Conservation (phyloP, 2,113 vertebrate species). For the Eublepharis macularius region DNA sequence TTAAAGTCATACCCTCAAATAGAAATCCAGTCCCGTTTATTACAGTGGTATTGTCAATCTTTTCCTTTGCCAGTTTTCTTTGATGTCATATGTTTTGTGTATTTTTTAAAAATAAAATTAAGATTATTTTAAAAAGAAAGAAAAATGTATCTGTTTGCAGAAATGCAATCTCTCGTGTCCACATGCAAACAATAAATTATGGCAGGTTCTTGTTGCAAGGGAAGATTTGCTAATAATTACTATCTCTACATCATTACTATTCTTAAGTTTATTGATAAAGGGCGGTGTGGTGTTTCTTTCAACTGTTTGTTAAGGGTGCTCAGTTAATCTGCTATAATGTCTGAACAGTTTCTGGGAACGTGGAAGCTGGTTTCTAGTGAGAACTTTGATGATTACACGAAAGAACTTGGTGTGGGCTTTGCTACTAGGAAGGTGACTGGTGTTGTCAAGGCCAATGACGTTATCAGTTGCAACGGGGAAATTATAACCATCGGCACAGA, state of each 20-base stretch:
- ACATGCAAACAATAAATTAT: not conserved
- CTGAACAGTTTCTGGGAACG: conserved; percentile 86
- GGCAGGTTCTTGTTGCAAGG: not conserved
- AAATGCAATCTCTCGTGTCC: not conserved
- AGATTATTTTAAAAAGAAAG: no score
- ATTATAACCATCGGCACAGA: conserved; percentile 74
- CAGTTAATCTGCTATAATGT: conserved; percentile 75
- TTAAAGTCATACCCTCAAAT: no score
- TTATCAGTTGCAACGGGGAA: conserved; percentile 69
- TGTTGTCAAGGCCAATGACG: conserved; percentile 78
- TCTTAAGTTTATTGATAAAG: no score
- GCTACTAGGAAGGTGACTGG: conserved; percentile 79
- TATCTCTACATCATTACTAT: not conserved
- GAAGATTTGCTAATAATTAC: not conserved
- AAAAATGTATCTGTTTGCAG: no score
- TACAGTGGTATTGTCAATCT: no score
- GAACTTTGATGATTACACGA: conserved; percentile 93
- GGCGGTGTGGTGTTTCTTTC: not conserved
- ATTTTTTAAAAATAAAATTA: no score
- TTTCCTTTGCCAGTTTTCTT: no score
- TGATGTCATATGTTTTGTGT: no score
- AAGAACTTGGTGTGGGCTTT: conserved; percentile 84
- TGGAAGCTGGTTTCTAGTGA: conserved; percentile 91
- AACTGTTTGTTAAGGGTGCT: not conserved
- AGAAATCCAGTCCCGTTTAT: no score